These are phyloP conservation scores for Brotogeris chrysoptera DNA, from an alignment of 2,797 vertebrate genomes.

Conservation along the genomic window DNA sequence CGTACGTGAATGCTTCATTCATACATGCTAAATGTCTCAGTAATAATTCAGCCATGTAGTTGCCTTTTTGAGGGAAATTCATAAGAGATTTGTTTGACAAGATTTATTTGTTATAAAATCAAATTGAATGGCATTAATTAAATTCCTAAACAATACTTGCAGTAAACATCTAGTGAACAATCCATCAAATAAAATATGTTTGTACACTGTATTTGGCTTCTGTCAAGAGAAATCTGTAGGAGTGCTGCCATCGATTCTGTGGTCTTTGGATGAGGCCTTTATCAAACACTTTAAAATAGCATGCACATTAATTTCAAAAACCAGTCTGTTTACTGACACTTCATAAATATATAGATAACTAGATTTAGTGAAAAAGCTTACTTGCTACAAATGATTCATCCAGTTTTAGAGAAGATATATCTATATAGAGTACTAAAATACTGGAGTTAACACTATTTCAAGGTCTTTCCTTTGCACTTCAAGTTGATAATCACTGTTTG, in stretches of 20 bases:
- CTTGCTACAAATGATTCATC: not conserved
- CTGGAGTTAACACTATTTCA: not conserved
- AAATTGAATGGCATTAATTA: constrained; percentile 33
- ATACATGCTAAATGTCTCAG: not conserved
- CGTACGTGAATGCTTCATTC: not conserved
- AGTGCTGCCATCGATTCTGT: not conserved
- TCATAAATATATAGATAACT: not conserved
- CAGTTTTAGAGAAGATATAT: not conserved
- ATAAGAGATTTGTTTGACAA: constrained; percentile 12
- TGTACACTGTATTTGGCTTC: not conserved
- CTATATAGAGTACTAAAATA: not conserved
- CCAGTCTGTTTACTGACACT: not conserved
- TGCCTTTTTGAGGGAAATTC: not conserved
- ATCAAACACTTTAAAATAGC: constrained; percentile 19
- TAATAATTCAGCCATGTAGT: not conserved
- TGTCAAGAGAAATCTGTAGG: not conserved
- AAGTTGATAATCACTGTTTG: constrained; percentile 21
- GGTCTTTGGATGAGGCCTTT: not conserved
- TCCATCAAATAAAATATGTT: constrained; percentile 24
- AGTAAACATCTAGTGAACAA: constrained; percentile 19
- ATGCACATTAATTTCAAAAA: constrained; percentile 34
- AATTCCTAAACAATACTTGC: constrained; percentile 25
- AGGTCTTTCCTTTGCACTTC: constrained; percentile 2
- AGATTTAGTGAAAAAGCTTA: not conserved
- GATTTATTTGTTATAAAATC: not conserved